These are phyloP conservation scores for Meta bourneti DNA, from an alignment of 2,888 invertebrate genomes.

Conservation along the genomic window DNA sequence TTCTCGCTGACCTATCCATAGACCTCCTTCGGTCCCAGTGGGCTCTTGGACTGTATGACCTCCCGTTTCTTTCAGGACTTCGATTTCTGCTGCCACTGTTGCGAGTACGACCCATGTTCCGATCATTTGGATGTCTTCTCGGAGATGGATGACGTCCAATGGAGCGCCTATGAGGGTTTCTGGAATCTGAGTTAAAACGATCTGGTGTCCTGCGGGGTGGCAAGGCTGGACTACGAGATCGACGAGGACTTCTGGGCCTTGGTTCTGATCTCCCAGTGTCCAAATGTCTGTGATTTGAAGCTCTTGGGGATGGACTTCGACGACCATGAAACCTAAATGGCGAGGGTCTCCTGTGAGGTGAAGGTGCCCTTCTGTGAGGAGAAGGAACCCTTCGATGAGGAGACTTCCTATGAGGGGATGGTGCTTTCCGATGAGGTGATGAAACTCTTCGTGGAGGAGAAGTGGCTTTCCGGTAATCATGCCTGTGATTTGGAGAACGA, in stretches of 20 bases:
- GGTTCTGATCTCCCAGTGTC: conserved; percentile 5
- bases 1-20: conserved; percentile 32
- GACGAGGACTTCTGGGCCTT: conserved; percentile 25
- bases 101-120: neutral
- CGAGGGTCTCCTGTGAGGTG: conserved; percentile 4
- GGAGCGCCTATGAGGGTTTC: neutral
- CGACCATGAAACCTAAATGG: conserved; percentile 23
- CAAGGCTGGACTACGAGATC: conserved; percentile 38
- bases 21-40: conserved; percentile 46
- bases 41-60: conserved; percentile 50
- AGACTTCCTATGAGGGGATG: conserved; percentile 5
- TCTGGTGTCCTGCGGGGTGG: conserved; percentile 31
- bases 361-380: conserved; percentile 17
- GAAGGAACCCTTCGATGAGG: neutral
- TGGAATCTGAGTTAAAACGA: conserved; percentile 26
- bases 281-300: conserved; percentile 38
- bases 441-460: conserved; percentile 23
- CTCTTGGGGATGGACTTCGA: conserved; percentile 64
- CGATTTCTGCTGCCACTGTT: conserved; percentile 18
- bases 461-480: conserved; percentile 15
- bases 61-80: conserved; percentile 55
- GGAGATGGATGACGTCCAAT: conserved; percentile 21
- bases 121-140: conserved; percentile 27
- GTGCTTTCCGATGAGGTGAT: conserved; percentile 19
- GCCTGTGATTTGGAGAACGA: conserved; percentile 43